Percentiles rank a stretch among this genome's conserved stretches.
Evolutionary conservation across 2,888 invertebrate genomes (phyloP).

Genomic region (Enchytraeus crypticus): DNA sequence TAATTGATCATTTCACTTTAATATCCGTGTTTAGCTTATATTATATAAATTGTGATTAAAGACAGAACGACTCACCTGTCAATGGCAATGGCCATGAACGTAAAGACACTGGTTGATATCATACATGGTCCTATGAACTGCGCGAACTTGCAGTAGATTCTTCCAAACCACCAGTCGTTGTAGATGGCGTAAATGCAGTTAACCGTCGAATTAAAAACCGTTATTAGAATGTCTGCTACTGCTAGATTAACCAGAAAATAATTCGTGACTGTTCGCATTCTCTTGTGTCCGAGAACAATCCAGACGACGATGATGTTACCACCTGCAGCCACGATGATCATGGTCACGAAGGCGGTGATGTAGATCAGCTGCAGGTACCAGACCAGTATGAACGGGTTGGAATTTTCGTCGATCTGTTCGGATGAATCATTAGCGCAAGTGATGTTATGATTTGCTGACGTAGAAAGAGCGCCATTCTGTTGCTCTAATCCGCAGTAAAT

Average conservation of each 20-base stretch:
- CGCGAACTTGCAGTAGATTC: slow-evolving; percentile 85
- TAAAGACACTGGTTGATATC: slow-evolving; percentile 88
- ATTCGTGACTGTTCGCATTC: slow-evolving; percentile 95
- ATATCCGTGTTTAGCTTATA: too few species aligned
- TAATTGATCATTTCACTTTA: too few species aligned
- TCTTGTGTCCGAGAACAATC: slow-evolving; percentile 89
- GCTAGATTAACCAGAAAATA: slow-evolving; percentile 93
- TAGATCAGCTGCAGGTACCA: slow-evolving; percentile 65
- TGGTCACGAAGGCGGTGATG: slow-evolving; percentile 76
- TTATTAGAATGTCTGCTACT: slow-evolving; percentile 90
- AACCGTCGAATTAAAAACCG: slow-evolving; percentile 87
- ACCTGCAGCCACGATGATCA: slow-evolving; percentile 84
- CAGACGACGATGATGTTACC: slow-evolving; percentile 95
- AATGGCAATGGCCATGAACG: slow-evolving; percentile 90
- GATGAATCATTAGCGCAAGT: too few species aligned
- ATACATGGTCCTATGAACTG: slow-evolving; percentile 88
- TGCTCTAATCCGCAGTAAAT: too few species aligned
- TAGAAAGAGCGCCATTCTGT: too few species aligned
- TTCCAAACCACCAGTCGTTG: slow-evolving; percentile 87
- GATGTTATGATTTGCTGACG: too few species aligned
- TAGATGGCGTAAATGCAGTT: slow-evolving; percentile 93
- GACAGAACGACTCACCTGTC: too few species aligned
- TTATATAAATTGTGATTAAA: too few species aligned
- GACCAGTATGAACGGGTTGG: slow-evolving; percentile 31
- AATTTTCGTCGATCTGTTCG: too few species aligned